Conservation (phyloP, 2,797 vertebrate species). For the Anguilla marmorata region DNA sequence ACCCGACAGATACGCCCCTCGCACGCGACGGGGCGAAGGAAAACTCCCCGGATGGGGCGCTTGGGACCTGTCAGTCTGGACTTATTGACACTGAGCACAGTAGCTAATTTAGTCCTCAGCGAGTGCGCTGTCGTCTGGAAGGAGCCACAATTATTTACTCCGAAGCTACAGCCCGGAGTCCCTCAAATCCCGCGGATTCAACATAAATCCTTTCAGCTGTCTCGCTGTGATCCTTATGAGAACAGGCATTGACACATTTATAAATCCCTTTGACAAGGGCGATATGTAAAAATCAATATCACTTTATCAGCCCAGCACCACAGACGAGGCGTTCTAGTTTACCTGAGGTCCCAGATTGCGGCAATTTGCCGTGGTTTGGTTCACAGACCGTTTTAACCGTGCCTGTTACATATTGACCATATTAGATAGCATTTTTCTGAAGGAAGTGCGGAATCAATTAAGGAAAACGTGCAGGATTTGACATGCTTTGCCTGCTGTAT, state of each 20-base stretch:
- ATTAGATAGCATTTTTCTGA: constrained; percentile 50
- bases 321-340: constrained; percentile 67
- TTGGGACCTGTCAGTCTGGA: background rate
- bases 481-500: background rate
- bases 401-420: constrained; percentile 39
- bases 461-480: background rate
- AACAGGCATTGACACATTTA: constrained; percentile 85
- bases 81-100: constrained; percentile 2
- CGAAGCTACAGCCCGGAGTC: constrained; percentile 66
- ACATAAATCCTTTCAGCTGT: constrained; percentile 80
- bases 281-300: constrained; percentile 90
- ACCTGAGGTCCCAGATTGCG: constrained; percentile 69
- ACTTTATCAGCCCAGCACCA: constrained; percentile 83
- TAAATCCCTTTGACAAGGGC: constrained; percentile 89
- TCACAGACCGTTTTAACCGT: constrained; percentile 53
- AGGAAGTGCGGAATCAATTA: constrained; percentile 32
- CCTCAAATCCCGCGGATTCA: constrained; percentile 84
- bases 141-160: constrained; percentile 77
- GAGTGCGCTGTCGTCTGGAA: constrained; percentile 64
- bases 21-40: background rate
- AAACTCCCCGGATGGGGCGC: background rate
- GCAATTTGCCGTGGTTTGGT: constrained; percentile 67
- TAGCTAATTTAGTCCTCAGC: constrained; percentile 39
- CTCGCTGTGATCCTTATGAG: constrained; percentile 66
- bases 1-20: background rate